Conservation (phyloP, 2,113 vertebrate species). For the Gambusia affinis region DNA sequence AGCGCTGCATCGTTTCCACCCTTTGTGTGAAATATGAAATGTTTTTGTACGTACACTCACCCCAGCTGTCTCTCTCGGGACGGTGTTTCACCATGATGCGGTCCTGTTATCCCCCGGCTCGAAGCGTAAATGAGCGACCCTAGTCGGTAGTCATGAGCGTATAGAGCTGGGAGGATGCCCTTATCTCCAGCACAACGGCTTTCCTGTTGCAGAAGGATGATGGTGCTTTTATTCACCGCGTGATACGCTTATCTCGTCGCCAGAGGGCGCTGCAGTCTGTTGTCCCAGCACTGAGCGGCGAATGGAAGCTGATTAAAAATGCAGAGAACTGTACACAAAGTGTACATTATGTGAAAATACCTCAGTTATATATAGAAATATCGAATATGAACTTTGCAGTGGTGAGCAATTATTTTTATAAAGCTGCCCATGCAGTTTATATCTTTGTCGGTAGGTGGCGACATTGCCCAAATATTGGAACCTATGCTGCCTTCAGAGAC, state of each 20-base stretch:
- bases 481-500: background rate
- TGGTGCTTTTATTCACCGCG: slow-evolving; percentile 65
- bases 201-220: slow-evolving; percentile 72
- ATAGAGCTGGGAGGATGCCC: slow-evolving; percentile 66
- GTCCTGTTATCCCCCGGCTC: slow-evolving; percentile 45
- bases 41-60: slow-evolving; percentile 81
- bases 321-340: too few species aligned
- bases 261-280: slow-evolving; percentile 60
- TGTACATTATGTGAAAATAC: too few species aligned
- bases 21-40: slow-evolving; percentile 42
- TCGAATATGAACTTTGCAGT: background rate
- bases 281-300: background rate
- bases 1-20: slow-evolving; percentile 45
- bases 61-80: slow-evolving; percentile 92
- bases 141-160: slow-evolving; percentile 72
- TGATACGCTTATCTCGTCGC: slow-evolving; percentile 12
- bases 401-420: too few species aligned
- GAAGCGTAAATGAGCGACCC: slow-evolving; percentile 31
- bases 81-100: slow-evolving; percentile 85
- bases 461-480: slow-evolving; percentile 9
- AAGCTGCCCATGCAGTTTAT: background rate
- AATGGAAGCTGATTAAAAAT: background rate
- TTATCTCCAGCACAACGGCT: slow-evolving; percentile 71
- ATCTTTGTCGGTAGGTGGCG: slow-evolving; percentile 26
- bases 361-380: too few species aligned